Conservation (phyloP, 1,140 invertebrate species). For the Diprion similis region DNA sequence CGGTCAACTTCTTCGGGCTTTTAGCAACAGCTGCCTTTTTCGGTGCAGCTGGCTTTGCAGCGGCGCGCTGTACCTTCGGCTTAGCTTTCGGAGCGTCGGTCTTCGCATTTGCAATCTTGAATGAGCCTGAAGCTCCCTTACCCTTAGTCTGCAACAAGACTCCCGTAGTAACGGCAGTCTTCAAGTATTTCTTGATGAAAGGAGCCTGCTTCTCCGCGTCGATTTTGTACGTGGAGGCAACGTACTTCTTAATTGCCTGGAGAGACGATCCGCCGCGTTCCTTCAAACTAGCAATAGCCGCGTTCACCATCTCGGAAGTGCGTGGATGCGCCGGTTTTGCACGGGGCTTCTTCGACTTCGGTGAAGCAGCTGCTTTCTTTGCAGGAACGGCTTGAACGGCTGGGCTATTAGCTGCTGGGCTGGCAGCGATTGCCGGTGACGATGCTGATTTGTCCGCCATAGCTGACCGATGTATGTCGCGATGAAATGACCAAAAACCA, state of each 20-base stretch:
- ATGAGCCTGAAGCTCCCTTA: conserved; percentile 69
- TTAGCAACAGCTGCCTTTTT: conserved; percentile 39
- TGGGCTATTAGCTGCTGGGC: conserved; percentile 22
- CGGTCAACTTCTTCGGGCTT: conserved; percentile 42
- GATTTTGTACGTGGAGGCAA: conserved; percentile 64
- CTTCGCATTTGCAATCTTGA: conserved; percentile 59
- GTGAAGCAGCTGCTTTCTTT: conserved; percentile 24
- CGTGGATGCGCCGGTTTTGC: conserved; percentile 59
- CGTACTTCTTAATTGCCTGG: conserved; percentile 71
- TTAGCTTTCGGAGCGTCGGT: conserved; percentile 34
- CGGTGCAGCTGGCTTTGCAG: conserved; percentile 24
- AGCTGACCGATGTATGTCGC: conserved; percentile 19
- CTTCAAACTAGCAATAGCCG: conserved; percentile 67
- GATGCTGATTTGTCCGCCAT: background rate
- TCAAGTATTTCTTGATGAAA: conserved; percentile 68
- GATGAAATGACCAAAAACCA: background rate
- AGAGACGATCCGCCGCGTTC: conserved; percentile 68
- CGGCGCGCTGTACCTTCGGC: conserved; percentile 49
- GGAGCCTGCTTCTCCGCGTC: conserved; percentile 66
- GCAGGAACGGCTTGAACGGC: conserved; percentile 6
- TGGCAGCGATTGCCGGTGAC: conserved; percentile 13
- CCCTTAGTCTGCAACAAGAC: conserved; percentile 67
- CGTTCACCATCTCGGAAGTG: conserved; percentile 64
- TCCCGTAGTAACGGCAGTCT: conserved; percentile 63
- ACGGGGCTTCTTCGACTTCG: conserved; percentile 51